Percentiles rank a stretch among this genome's conserved stretches.
Evolutionary conservation across 2,113 vertebrate species (phyloP).

Genomic region (Spheniscus mendiculus): DNA sequence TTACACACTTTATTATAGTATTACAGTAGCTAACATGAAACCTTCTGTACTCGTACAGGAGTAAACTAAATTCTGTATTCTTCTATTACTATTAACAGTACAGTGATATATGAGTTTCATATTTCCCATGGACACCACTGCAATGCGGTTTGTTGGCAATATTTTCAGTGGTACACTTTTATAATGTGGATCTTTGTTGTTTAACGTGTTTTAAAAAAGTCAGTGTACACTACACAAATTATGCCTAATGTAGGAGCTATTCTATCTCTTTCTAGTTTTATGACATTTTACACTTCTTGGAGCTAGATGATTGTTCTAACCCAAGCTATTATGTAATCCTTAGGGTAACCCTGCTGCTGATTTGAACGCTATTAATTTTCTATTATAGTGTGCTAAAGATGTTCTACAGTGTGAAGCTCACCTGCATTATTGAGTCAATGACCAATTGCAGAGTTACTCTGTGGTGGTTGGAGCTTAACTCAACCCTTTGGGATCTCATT

Average conservation of each 20-base stretch:
- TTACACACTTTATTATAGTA: not conserved
- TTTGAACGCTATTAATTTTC: conserved; percentile 97
- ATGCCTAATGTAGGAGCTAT: conserved; percentile 29
- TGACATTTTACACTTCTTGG: conserved; percentile 82
- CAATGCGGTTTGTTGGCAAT: conserved; percentile 51
- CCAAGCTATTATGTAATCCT: conserved; percentile 90
- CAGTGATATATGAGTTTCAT: conserved; percentile 33
- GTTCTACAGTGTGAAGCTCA: conserved; percentile 86
- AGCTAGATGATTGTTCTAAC: conserved; percentile 86
- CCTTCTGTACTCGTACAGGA: not conserved
- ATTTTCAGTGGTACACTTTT: conserved; percentile 28
- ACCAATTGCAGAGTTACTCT: conserved; percentile 87
- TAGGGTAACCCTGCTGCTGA: conserved; percentile 87
- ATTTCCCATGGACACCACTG: conserved; percentile 16
- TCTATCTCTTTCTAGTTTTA: conserved; percentile 61
- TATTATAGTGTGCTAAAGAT: conserved; percentile 93
- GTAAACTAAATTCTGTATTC: not conserved
- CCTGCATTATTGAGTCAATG: conserved; percentile 92
- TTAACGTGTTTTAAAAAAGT: conserved; percentile 24
- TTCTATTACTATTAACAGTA: conserved; percentile 1
- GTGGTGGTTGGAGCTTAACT: conserved; percentile 85
- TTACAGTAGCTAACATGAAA: not conserved
- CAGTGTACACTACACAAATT: conserved; percentile 58
- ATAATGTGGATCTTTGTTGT: conserved; percentile 37
- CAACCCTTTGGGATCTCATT: conserved; percentile 94